Conservation (phyloP, 2,888 invertebrate species). For the Ectemnius continuus region DNA sequence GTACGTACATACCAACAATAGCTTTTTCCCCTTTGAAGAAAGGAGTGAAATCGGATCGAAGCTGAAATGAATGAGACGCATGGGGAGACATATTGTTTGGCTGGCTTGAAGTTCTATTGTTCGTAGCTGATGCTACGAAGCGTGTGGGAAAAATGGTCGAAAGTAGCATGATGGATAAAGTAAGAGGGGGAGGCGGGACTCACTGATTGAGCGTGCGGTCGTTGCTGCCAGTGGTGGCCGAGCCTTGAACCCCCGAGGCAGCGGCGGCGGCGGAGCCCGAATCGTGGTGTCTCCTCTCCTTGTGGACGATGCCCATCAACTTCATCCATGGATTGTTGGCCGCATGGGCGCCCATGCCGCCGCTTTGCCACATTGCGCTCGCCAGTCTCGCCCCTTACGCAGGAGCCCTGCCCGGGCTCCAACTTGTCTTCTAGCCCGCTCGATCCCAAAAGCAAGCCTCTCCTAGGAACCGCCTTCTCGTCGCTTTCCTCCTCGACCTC, state of each 20-base stretch:
- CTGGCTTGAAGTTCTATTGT: no score
- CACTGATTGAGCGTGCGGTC: constrained; percentile 85
- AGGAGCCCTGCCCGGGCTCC: constrained; percentile 71
- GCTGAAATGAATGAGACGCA: no score
- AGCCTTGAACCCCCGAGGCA: constrained; percentile 76
- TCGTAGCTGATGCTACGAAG: no score
- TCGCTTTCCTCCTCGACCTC: background rate
- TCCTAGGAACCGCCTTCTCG: background rate
- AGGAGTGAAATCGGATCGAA: no score
- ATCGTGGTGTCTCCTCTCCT: constrained; percentile 84
- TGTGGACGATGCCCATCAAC: constrained; percentile 89
- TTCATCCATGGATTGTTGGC: constrained; percentile 91
- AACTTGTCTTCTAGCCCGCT: constrained; percentile 28
- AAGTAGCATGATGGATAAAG: background rate
- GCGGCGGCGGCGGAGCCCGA: constrained; percentile 76
- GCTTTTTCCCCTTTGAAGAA: no score
- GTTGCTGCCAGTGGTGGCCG: constrained; percentile 80
- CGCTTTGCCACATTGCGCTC: constrained; percentile 87
- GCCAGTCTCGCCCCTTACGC: constrained; percentile 71
- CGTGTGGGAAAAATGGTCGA: no score
- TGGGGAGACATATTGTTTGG: no score
- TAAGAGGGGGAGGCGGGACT: constrained; percentile 70
- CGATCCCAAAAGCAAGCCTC: constrained; percentile 19
- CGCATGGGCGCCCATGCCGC: constrained; percentile 86
- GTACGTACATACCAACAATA: no score